Evolutionary conservation across 2,113 vertebrate genomes (phyloP).

Genomic region (Podarcis raffonei): DNA sequence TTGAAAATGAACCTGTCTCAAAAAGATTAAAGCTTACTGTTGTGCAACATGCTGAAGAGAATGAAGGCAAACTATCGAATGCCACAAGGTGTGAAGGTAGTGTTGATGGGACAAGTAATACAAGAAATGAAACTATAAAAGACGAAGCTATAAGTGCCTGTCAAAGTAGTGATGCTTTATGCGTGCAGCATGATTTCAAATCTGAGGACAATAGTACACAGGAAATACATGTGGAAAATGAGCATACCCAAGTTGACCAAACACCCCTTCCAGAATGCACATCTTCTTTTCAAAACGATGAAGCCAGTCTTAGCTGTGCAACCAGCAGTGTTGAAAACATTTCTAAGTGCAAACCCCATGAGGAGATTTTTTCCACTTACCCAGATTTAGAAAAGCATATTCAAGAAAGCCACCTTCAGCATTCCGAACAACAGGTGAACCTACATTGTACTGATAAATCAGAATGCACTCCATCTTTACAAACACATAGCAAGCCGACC

Average conservation of each 20-base stretch:
- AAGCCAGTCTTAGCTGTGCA: slow-evolving; percentile 25
- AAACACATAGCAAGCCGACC: not conserved
- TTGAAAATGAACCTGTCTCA: slow-evolving; percentile 47
- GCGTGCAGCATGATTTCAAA: slow-evolving; percentile 69
- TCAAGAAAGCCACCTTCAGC: slow-evolving; percentile 23
- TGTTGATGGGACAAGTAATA: not conserved
- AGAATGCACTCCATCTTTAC: slow-evolving; percentile 36
- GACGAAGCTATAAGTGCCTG: not conserved
- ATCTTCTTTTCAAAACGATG: slow-evolving; percentile 15
- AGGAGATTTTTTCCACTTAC: slow-evolving; percentile 43
- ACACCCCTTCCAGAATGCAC: slow-evolving; percentile 29
- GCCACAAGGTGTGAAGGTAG: not conserved
- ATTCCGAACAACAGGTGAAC: slow-evolving; percentile 32
- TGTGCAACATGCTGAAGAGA: slow-evolving; percentile 4
- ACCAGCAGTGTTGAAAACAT: not conserved
- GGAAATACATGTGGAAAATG: slow-evolving; percentile 77
- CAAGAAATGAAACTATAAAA: not conserved
- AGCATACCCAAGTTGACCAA: slow-evolving; percentile 56
- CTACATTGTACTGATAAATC: slow-evolving; percentile 39
- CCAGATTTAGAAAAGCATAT: slow-evolving; percentile 56
- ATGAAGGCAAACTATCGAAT: slow-evolving; percentile 27
- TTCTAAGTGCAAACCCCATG: slow-evolving; percentile 36
- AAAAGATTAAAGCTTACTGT: slow-evolving; percentile 70
- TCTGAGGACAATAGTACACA: slow-evolving; percentile 74
- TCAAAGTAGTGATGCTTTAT: slow-evolving; percentile 41